These are phyloP conservation scores for Corythornis cristatus DNA, from an alignment of 2,113 vertebrate species.

Conservation along the genomic window DNA sequence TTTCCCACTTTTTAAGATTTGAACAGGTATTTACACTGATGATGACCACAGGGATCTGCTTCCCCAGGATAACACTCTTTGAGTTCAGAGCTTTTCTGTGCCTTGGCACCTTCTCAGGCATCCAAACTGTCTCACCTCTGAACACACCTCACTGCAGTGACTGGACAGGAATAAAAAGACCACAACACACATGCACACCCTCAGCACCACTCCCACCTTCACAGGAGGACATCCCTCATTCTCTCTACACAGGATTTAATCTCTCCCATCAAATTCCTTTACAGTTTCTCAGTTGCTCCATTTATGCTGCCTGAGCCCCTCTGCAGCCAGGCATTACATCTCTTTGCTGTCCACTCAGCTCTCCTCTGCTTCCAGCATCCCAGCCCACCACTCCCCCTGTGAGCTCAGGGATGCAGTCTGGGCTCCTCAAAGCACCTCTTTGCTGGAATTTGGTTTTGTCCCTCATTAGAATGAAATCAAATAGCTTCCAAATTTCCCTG, in stretches of 20 bases:
- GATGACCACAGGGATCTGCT: background rate
- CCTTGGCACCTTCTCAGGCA: background rate
- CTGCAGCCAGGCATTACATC: background rate
- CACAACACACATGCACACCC: background rate
- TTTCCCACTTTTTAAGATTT: background rate
- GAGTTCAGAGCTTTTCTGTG: background rate
- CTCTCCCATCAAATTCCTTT: conserved; percentile 13
- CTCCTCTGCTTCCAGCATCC: background rate
- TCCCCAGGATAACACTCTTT: background rate
- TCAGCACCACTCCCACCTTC: background rate
- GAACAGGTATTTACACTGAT: background rate
- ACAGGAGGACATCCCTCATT: conserved; percentile 44
- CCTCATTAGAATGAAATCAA: background rate
- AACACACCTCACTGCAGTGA: background rate
- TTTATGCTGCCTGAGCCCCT: conserved; percentile 27
- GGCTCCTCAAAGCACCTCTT: background rate
- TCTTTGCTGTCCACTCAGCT: background rate
- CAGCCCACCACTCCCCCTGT: background rate
- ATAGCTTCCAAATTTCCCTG: background rate
- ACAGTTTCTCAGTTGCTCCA: conserved; percentile 1
- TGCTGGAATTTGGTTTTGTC: background rate
- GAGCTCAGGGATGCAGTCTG: background rate
- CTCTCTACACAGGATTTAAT: background rate
- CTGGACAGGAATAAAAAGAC: background rate
- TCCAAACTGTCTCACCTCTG: background rate